Evolutionary conservation across 1,140 invertebrate genomes (phyloP).

Genomic region (Nasonia vitripennis): DNA sequence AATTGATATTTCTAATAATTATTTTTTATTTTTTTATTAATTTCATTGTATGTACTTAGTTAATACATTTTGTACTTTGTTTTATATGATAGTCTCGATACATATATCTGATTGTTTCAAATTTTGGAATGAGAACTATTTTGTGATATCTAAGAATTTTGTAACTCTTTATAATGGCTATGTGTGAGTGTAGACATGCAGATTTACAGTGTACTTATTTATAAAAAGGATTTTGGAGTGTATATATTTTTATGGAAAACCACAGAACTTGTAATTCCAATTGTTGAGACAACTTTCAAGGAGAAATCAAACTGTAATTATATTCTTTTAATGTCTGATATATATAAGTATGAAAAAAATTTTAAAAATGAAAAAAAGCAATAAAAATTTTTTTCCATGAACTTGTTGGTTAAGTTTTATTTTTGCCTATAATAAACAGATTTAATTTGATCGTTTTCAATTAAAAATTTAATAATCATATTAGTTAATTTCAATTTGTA

Average conservation of each 20-base stretch:
- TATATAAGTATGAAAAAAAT: neutral
- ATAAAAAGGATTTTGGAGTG: neutral
- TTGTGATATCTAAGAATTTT: constrained; percentile 40
- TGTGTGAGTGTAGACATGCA: neutral
- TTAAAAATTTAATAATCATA: neutral
- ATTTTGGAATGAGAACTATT: constrained; percentile 18
- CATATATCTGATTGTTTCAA: constrained; percentile 8
- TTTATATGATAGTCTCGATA: constrained; percentile 1
- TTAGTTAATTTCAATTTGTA: too few species aligned
- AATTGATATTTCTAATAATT: neutral
- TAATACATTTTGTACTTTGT: constrained; percentile 34
- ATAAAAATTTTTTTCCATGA: neutral
- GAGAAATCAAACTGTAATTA: neutral
- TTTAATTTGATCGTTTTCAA: neutral
- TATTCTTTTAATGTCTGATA: neutral
- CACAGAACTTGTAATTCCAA: neutral
- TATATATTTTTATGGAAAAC: constrained; percentile 2
- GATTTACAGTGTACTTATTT: constrained; percentile 3
- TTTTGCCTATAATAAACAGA: neutral
- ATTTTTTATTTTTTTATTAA: constrained; percentile 29
- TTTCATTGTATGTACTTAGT: constrained; percentile 32
- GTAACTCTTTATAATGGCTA: constrained; percentile 21
- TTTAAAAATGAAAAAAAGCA: neutral
- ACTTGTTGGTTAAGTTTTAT: neutral
- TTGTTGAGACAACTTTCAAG: neutral